A percentile compares a stretch with the other conserved stretches of the same genome.
These are phyloP conservation scores for Sitta europaea DNA, from an alignment of 2,113 vertebrate genomes.

Conservation along the genomic window DNA sequence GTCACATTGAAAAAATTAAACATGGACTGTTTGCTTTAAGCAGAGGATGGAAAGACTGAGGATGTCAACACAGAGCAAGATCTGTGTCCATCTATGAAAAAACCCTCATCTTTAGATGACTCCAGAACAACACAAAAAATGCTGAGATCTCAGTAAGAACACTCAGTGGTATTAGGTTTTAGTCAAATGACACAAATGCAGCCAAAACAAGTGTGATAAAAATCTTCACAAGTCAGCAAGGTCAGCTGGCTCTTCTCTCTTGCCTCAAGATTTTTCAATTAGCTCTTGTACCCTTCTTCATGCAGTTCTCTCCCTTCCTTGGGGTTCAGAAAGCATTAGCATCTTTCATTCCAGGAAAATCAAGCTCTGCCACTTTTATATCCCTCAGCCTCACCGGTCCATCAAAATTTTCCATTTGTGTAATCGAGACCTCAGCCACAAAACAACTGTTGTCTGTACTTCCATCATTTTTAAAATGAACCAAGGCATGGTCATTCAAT, in stretches of 20 bases:
- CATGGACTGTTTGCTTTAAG: background rate
- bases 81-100: background rate
- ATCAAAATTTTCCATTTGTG: background rate
- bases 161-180: background rate
- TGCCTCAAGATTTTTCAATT: background rate
- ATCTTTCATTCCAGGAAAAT: background rate
- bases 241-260: background rate
- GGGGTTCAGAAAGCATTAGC: background rate
- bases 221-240: constrained; percentile 1
- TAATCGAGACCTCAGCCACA: background rate
- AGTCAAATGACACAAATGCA: background rate
- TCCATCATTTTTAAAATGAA: background rate
- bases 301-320: background rate
- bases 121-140: background rate
- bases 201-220: background rate
- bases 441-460: background rate
- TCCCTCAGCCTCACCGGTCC: background rate
- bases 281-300: background rate
- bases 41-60: background rate
- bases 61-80: background rate
- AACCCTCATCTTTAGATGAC: background rate
- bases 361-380: background rate
- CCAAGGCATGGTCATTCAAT: background rate
- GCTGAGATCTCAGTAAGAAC: background rate
- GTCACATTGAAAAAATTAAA: background rate